Percentiles rank a stretch among this genome's conserved stretches.
Conservation (phyloP, 2,888 invertebrate species). For the Oscheius onirici region DNA sequence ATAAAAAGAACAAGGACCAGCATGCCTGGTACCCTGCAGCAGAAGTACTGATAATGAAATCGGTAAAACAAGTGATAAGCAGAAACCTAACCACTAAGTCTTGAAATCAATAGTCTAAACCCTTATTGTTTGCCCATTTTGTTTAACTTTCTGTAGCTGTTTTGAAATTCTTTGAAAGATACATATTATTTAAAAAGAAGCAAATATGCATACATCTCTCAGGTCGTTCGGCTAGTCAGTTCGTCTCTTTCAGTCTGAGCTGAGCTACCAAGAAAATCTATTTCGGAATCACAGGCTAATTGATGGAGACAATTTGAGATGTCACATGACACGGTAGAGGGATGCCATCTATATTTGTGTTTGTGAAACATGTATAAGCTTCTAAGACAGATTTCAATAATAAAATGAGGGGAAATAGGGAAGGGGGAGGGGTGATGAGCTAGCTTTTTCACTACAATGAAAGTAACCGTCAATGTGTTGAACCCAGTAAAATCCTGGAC, state of each 20-base stretch:
- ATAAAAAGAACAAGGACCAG: too few relatives aligned
- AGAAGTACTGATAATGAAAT: too few relatives aligned
- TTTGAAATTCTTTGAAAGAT: too few relatives aligned
- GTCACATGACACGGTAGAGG: conserved; percentile 22
- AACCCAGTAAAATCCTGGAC: conserved; percentile 14
- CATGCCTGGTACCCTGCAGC: too few relatives aligned
- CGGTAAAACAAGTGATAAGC: too few relatives aligned
- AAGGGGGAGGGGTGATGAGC: neutral
- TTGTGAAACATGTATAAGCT: too few relatives aligned
- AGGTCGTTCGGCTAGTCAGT: neutral
- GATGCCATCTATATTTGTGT: conserved; percentile 3
- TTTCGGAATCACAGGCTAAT: conserved; percentile 23
- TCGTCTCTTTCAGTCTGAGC: neutral
- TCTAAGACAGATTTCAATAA: neutral
- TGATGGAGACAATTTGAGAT: conserved; percentile 17
- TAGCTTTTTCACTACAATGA: conserved; percentile 13
- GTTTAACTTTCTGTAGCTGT: too few relatives aligned
- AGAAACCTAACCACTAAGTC: too few relatives aligned
- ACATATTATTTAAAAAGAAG: neutral
- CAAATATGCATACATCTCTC: conserved; percentile 11
- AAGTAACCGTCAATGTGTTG: conserved; percentile 16
- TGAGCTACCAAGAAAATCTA: neutral
- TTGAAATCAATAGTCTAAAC: too few relatives aligned
- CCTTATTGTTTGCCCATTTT: too few relatives aligned
- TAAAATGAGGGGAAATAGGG: neutral